Evolutionary conservation across 2,113 vertebrate species (phyloP).

Genomic region (Chauna torquata): DNA sequence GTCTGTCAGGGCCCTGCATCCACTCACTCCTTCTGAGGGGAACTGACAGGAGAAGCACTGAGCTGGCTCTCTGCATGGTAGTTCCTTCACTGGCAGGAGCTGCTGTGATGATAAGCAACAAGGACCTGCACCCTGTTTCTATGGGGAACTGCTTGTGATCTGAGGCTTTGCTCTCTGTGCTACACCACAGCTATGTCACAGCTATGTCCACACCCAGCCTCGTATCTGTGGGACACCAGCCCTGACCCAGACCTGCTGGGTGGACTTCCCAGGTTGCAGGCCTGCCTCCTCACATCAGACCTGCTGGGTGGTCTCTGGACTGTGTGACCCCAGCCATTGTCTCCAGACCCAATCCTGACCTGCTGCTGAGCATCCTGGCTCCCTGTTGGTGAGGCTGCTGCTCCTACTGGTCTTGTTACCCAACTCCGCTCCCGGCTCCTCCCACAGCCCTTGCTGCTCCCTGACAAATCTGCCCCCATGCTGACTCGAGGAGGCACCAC

Average conservation of each 20-base stretch:
- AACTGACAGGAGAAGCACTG: neutral
- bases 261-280: neutral
- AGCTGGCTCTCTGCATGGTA: neutral
- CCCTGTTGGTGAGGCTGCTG: fast-evolving
- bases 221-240: no score
- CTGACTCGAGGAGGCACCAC: no score
- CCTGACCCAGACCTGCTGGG: neutral
- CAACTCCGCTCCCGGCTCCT: neutral
- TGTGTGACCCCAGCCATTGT: fast-evolving
- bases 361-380: neutral
- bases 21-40: neutral
- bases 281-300: neutral
- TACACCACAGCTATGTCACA: neutral
- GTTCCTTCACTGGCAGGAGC: neutral
- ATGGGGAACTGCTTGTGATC: neutral
- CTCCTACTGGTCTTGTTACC: neutral
- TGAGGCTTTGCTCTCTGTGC: neutral
- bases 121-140: neutral
- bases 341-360: neutral
- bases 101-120: neutral
- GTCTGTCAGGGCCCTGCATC: neutral
- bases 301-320: neutral
- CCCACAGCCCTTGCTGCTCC: neutral
- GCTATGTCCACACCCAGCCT: neutral
- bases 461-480: neutral